Evolutionary conservation across 2,888 invertebrate species (phyloP).

Genomic region (Cerastoderma edule): DNA sequence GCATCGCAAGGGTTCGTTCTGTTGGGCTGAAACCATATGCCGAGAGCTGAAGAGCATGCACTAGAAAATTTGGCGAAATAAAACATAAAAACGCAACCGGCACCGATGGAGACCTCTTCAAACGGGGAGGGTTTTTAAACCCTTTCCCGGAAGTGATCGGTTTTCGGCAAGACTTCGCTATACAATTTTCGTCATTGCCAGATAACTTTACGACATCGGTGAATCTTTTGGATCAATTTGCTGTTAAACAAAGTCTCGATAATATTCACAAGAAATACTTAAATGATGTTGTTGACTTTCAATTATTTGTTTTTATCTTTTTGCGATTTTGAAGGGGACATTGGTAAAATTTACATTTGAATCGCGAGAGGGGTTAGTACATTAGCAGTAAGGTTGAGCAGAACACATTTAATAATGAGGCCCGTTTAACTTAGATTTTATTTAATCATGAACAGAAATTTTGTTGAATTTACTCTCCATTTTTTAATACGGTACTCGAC

Average conservation of each 20-base stretch:
- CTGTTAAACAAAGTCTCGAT: no score
- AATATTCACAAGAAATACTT: no score
- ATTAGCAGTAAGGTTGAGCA: constrained; percentile 34
- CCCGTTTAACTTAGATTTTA: constrained; percentile 53
- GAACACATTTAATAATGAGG: constrained; percentile 43
- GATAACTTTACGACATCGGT: no score
- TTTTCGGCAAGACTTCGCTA: no score
- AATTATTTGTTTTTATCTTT: no score
- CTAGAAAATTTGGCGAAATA: constrained; percentile 53
- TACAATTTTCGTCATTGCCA: no score
- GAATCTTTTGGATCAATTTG: no score
- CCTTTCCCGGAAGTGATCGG: no score
- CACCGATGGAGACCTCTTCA: constrained; percentile 41
- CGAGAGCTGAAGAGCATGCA: constrained; percentile 49
- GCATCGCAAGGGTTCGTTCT: constrained; percentile 54
- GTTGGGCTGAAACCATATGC: constrained; percentile 63
- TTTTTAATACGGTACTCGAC: constrained; percentile 40
- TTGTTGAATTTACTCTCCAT: constrained; percentile 41
- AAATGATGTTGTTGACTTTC: no score
- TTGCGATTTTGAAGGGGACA: no score
- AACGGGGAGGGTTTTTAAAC: no score
- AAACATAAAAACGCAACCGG: constrained; percentile 53
- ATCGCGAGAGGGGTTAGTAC: constrained; percentile 32
- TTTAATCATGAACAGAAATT: constrained; percentile 59
- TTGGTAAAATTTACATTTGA: no score